phyloP scores from a whole-genome alignment of 2,888 invertebrate species.

The Drosophila gaucha region DNA sequence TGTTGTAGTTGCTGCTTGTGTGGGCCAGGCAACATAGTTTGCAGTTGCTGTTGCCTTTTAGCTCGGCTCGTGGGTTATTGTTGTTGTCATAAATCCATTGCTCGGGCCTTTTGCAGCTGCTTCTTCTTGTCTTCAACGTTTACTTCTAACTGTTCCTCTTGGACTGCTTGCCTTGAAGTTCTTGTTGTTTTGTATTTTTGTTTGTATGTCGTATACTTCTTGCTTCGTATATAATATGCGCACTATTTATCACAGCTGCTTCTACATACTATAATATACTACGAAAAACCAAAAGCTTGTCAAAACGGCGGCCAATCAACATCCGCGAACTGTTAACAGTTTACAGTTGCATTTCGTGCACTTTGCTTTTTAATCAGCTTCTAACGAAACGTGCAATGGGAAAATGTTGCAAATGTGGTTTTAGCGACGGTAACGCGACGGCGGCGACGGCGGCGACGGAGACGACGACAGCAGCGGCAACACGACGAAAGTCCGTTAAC shows the following conservation, averaged over 20 bases:
- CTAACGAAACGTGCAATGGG: conserved; percentile 14
- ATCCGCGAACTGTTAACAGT: conserved; percentile 38
- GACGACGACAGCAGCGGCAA: conserved; percentile 15
- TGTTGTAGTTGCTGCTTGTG: conserved; percentile 30
- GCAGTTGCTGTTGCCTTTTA: conserved; percentile 43
- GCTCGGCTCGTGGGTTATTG: conserved; percentile 51
- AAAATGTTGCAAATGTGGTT: conserved; percentile 34
- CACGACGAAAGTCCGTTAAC: conserved; percentile 42
- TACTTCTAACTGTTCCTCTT: conserved; percentile 11
- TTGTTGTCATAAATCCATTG: conserved; percentile 71
- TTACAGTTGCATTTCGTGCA: conserved; percentile 30
- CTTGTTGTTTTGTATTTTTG: conserved; percentile 10
- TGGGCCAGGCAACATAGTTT: conserved; percentile 55
- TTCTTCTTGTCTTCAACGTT: conserved; percentile 14
- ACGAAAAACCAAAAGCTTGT: conserved; percentile 55
- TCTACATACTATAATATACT: conserved; percentile 78
- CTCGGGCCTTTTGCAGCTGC: conserved; percentile 29
- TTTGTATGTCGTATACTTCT: conserved; percentile 68
- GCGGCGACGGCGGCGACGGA: conserved; percentile 13
- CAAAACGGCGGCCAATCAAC: conserved; percentile 30
- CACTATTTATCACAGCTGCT: conserved; percentile 81
- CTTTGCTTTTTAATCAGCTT: conserved; percentile 1
- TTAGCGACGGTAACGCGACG: conserved; percentile 67
- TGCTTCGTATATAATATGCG: conserved; percentile 79
- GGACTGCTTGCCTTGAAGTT: conserved; percentile 13